These are phyloP conservation scores for Trachelus iudaicus DNA, from an alignment of 2,888 invertebrate genomes.

Conservation along the genomic window DNA sequence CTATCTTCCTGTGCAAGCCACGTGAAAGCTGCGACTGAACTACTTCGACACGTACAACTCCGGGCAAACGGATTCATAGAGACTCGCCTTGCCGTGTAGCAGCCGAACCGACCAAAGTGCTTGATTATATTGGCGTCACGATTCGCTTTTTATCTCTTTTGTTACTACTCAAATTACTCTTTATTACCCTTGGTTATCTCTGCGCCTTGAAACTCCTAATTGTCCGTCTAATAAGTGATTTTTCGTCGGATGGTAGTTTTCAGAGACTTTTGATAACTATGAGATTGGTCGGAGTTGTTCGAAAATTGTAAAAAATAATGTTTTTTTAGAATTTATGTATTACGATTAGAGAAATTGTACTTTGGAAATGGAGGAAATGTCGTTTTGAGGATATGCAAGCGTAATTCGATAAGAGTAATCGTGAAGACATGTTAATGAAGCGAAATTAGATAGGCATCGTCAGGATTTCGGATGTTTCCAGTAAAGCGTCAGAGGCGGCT, in stretches of 20 bases:
- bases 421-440: background rate
- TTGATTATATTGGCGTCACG: background rate
- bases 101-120: background rate
- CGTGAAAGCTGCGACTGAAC: slow-evolving; percentile 21
- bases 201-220: background rate
- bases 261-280: background rate
- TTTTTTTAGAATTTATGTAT: background rate
- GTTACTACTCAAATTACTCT: background rate
- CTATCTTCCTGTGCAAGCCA: background rate
- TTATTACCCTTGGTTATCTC: background rate
- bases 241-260: too few species aligned
- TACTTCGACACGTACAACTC: slow-evolving; percentile 23
- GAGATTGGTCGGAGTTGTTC: background rate
- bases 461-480: background rate
- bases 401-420: background rate
- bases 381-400: background rate
- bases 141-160: background rate
- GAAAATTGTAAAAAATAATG: background rate
- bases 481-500: background rate
- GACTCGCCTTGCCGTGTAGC: background rate
- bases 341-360: background rate
- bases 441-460: background rate
- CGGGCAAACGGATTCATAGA: slow-evolving; percentile 18
- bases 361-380: background rate
- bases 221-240: background rate